A percentile compares a stretch with the other conserved stretches of the same genome.
Evolutionary conservation across 2,888 invertebrate genomes (phyloP).

Genomic region (Cosmia trapezina): DNA sequence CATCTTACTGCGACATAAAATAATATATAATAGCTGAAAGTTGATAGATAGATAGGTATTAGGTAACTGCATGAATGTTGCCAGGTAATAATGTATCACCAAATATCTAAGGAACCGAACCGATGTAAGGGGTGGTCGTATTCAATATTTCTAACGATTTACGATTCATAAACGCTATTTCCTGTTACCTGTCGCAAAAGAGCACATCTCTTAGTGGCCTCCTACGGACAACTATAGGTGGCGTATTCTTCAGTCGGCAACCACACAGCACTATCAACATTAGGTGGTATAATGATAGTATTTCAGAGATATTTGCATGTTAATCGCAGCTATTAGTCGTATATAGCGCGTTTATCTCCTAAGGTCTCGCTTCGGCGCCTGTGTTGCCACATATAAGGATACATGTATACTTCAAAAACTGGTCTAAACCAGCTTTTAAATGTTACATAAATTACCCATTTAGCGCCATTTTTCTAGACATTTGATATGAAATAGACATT

Average conservation of each 20-base stretch:
- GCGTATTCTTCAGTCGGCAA: not conserved
- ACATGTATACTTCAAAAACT: conserved; percentile 65
- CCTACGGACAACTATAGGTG: not conserved
- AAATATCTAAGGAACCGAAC: not conserved
- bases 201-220: not conserved
- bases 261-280: conserved; percentile 20
- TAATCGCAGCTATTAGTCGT: conserved; percentile 68
- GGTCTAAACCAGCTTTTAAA: conserved; percentile 68
- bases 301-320: conserved; percentile 69
- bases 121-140: not conserved
- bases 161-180: not conserved
- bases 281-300: conserved; percentile 44
- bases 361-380: conserved; percentile 66
- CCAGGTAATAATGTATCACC: not conserved
- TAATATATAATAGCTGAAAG: too few relatives aligned
- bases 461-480: conserved; percentile 60
- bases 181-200: not conserved
- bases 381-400: conserved; percentile 67
- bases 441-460: conserved; percentile 60
- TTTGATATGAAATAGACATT: conserved; percentile 39
- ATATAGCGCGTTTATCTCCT: conserved; percentile 67
- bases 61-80: not conserved
- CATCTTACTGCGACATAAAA: too few relatives aligned
- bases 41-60: too few relatives aligned
- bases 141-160: not conserved